These are phyloP conservation scores for Hepsetus odoe DNA, from an alignment of 2,113 vertebrate species.

Conservation along the genomic window DNA sequence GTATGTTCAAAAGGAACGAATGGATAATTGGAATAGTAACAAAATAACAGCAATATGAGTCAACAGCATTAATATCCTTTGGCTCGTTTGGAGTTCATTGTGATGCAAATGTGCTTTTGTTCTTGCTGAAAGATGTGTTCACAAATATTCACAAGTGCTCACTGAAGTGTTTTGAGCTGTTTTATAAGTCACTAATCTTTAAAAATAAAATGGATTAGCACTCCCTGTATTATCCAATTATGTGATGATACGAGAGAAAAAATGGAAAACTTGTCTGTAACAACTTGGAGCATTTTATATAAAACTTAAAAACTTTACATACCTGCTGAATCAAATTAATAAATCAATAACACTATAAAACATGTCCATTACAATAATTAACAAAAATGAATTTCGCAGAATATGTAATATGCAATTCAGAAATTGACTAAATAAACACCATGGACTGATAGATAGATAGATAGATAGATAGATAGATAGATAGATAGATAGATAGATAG, in stretches of 20 bases:
- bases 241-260: not conserved
- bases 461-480: too few relatives aligned
- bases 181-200: not conserved
- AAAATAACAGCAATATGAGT: too few relatives aligned
- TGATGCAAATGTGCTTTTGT: conserved; percentile 1
- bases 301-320: not conserved
- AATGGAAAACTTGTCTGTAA: not conserved
- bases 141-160: conserved; percentile 16
- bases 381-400: not conserved
- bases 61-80: not conserved
- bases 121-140: conserved; percentile 2
- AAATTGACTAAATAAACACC: too few relatives aligned
- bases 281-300: not conserved
- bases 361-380: not conserved
- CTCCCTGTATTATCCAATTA: not conserved
- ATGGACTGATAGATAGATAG: too few relatives aligned
- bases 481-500: not conserved
- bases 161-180: conserved; percentile 22
- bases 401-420: too few relatives aligned
- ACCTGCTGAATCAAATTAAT: not conserved
- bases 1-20: not conserved
- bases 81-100: not conserved
- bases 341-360: not conserved
- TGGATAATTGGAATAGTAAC: not conserved
- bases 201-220: conserved; percentile 14